Conservation (phyloP, 30 jellyfish, hydroid and myxozoan genomes). For the Euphysa ruthae region DNA sequence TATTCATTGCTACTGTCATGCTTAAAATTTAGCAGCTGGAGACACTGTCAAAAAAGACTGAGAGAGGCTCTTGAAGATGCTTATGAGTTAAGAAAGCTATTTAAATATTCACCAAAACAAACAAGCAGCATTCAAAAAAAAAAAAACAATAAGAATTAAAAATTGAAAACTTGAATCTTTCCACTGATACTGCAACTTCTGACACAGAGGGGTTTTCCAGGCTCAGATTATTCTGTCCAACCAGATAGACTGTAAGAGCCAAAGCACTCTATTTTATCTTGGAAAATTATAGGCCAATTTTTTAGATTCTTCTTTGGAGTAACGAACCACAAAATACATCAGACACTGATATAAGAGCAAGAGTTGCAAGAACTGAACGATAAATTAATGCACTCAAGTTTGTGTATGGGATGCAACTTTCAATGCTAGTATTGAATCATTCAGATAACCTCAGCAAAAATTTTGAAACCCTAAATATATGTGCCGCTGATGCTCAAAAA, state of each 20-base stretch:
- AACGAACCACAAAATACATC: too few relatives aligned
- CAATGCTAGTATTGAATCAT: too few relatives aligned
- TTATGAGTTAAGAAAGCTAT: not conserved
- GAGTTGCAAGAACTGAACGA: too few relatives aligned
- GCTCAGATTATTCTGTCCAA: not conserved
- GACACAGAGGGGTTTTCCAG: not conserved
- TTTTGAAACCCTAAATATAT: too few relatives aligned
- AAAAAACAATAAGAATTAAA: not conserved
- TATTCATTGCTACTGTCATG: not conserved
- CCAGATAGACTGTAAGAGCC: not conserved
- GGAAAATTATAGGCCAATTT: too few relatives aligned
- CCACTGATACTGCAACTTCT: not conserved
- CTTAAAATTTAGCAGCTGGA: not conserved
- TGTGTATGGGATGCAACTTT: too few relatives aligned
- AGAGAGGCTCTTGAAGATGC: slow-evolving; percentile 1
- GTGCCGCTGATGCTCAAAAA: too few relatives aligned
- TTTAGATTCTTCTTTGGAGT: too few relatives aligned
- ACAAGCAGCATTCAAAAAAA: not conserved
- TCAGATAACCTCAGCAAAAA: too few relatives aligned
- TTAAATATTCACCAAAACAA: not conserved
- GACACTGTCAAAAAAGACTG: not conserved
- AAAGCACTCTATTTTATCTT: not conserved
- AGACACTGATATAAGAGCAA: too few relatives aligned
- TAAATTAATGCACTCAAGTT: too few relatives aligned
- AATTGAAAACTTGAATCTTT: not conserved